Percentiles rank a stretch among this genome's conserved stretches.
Evolutionary conservation across 1,140 invertebrate genomes (phyloP).

Genomic region (Paralvinella palmiformis): DNA sequence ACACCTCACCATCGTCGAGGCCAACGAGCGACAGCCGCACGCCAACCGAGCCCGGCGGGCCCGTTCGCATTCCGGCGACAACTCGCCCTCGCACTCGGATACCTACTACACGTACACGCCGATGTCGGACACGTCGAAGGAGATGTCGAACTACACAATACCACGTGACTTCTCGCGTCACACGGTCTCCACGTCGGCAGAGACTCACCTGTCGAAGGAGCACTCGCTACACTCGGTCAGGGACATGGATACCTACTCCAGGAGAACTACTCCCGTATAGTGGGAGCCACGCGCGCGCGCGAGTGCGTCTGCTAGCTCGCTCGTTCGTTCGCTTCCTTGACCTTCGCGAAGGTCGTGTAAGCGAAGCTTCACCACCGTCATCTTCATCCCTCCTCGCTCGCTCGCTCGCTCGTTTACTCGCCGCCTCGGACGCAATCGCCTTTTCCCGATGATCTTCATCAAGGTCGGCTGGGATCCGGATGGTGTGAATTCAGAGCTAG

Average conservation of each 20-base stretch:
- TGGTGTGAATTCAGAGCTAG: too few species aligned
- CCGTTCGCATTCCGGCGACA: constrained; percentile 38
- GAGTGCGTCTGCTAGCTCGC: too few species aligned
- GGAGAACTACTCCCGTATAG: constrained; percentile 14
- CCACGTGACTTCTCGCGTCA: constrained; percentile 39
- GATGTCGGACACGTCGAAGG: constrained; percentile 43
- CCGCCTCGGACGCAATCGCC: too few species aligned
- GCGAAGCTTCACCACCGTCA: too few species aligned
- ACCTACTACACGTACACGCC: constrained; percentile 49
- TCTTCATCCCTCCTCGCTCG: too few species aligned
- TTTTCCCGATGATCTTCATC: too few species aligned
- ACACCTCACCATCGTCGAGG: constrained; percentile 27
- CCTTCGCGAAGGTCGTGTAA: too few species aligned
- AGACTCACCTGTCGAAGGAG: constrained; percentile 28
- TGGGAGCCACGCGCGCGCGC: not conserved
- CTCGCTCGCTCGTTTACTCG: too few species aligned
- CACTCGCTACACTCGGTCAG: constrained; percentile 2
- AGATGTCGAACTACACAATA: constrained; percentile 46
- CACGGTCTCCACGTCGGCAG: constrained; percentile 44
- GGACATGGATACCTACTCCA: not conserved
- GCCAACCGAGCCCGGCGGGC: constrained; percentile 25
- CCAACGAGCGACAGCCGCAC: constrained; percentile 23
- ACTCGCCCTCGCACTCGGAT: constrained; percentile 40
- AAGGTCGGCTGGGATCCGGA: too few species aligned
- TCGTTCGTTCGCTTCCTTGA: too few species aligned